Evolutionary conservation across 1,140 invertebrate species (phyloP).

Genomic region (Proales similis): DNA sequence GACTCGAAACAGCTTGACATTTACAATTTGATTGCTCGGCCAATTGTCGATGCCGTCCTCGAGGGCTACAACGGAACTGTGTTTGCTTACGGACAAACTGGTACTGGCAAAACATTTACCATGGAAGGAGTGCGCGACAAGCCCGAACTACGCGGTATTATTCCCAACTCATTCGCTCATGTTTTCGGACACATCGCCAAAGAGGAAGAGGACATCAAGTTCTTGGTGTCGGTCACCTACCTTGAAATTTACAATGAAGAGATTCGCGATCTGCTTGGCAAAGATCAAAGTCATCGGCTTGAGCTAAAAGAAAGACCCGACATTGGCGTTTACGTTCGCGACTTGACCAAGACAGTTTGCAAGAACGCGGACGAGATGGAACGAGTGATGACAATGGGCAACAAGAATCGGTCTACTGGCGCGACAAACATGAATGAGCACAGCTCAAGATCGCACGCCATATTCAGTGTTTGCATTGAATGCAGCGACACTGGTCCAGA

Average conservation of each 20-base stretch:
- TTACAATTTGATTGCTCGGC: slow-evolving; percentile 42
- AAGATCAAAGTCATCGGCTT: slow-evolving; percentile 61
- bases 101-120: slow-evolving; percentile 56
- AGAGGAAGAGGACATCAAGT: slow-evolving; percentile 61
- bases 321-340: slow-evolving; percentile 44
- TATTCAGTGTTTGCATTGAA: slow-evolving; percentile 86
- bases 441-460: slow-evolving; percentile 92
- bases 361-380: slow-evolving; percentile 68
- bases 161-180: slow-evolving; percentile 61
- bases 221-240: slow-evolving; percentile 77
- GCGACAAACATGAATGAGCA: slow-evolving; percentile 99
- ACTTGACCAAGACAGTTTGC: slow-evolving; percentile 66
- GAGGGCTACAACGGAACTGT: slow-evolving; percentile 59
- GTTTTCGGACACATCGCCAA: slow-evolving; percentile 61
- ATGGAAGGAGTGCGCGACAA: slow-evolving; percentile 59
- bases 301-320: slow-evolving; percentile 46
- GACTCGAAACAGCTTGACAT: slow-evolving; percentile 43
- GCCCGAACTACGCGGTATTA: slow-evolving; percentile 64
- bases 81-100: slow-evolving; percentile 59
- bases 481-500: slow-evolving; percentile 56
- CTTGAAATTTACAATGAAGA: slow-evolving; percentile 84
- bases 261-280: slow-evolving; percentile 67
- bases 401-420: slow-evolving; percentile 67
- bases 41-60: slow-evolving; percentile 59
- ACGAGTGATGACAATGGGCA: slow-evolving; percentile 65